Conservation (phyloP, 2,797 vertebrate species). For the Capromys pilorides region DNA sequence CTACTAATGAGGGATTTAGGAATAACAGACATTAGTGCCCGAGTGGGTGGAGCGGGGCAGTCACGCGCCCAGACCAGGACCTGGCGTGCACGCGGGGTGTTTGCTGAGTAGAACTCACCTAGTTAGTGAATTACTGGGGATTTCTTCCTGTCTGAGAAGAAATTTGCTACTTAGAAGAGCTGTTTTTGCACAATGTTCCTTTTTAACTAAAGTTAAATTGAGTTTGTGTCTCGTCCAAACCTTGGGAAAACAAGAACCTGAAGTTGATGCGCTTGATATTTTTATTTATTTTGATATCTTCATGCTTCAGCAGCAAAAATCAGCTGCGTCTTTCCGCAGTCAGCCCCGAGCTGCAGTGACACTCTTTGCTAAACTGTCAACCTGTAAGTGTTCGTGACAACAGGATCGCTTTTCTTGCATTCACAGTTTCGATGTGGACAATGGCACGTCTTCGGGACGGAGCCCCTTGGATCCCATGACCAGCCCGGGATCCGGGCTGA, state of each 20-base stretch:
- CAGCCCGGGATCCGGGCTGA: constrained; percentile 97
- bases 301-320: not conserved
- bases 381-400: not conserved
- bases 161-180: not conserved
- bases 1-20: not conserved
- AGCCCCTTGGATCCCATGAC: constrained; percentile 99
- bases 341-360: not conserved
- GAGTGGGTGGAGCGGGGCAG: not conserved
- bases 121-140: not conserved
- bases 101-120: not conserved
- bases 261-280: not conserved
- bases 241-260: not conserved
- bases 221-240: not conserved
- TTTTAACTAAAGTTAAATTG: not conserved
- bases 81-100: not conserved
- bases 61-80: not conserved
- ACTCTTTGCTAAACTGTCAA: not conserved
- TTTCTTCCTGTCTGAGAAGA: constrained; percentile 5
- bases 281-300: constrained; percentile 1
- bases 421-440: constrained; percentile 99
- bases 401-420: not conserved
- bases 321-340: not conserved
- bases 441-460: constrained; percentile 97
- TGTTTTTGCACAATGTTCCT: constrained; percentile 34
- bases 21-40: not conserved